Base-by-base conservation (phyloP, 2,888 invertebrate species). In the Anoncus sp. region DNA sequence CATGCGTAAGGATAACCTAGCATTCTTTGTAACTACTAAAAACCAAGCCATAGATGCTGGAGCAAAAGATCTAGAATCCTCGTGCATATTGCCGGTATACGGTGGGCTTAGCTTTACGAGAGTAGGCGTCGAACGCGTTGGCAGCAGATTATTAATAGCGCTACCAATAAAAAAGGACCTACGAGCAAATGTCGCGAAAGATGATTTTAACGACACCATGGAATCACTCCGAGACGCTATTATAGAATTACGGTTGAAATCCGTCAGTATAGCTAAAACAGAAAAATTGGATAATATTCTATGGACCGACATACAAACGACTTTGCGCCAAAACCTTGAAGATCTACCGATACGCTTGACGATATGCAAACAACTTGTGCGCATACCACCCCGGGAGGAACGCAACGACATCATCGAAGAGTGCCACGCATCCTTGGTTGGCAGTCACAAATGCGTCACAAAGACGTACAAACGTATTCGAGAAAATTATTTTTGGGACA, bases 1-100 rank as follows among this genome's bases (percentile, higher is more conserved):
- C 1, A 79, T 73, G 79, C 47, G 43, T 14, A 79, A 57, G 14
- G 76, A 75, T 16, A 76, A 79, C n/a, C 7, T 75, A 1, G 69
- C 67, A 18, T 63, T 57, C 12, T 69, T 79, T 6, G 24, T 65
- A 1, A 75, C 72, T 0, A 53, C 65, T 1, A 60, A 53, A 14
- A 57, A 57, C 1, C 63, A 79, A n/a, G 14, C 67, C 0, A 10
- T 65, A 14, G 79, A 73, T 27, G 75, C 51, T 18, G 75, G 75
- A 12, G 75, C 73, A 2, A 40, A 35, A 12, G 70, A 70, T 12
- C 22, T 62, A 10, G 45, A 22, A 18, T 62, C 62, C 7, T n/a
- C 24, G 9, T 3, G 45, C 2, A 12, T 20, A 1, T 14, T 57
- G 6, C 72, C 72, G 12, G 24, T 18, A 9, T 35, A 45, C 1